Evolutionary conservation across 2,113 vertebrate species (phyloP).

Genomic region (Pollachius pollachius): DNA sequence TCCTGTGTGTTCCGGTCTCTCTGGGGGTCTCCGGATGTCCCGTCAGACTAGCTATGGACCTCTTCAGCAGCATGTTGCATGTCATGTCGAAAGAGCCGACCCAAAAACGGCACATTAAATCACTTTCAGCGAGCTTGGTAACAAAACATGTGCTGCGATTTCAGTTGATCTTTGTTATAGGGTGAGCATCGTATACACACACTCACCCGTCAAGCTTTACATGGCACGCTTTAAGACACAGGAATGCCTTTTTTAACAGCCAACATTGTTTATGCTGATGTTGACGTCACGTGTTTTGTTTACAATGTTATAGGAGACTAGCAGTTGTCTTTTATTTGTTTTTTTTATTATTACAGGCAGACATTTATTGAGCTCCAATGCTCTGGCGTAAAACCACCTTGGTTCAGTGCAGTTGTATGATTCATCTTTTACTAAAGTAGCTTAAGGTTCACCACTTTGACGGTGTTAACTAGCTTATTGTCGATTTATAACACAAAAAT

Average conservation of each 20-base stretch:
- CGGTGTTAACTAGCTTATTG: no score
- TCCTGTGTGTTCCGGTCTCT: not conserved
- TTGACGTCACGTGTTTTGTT: conserved; percentile 56
- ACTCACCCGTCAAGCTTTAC: not conserved
- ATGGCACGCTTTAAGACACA: conserved; percentile 35
- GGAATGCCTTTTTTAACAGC: conserved; percentile 17
- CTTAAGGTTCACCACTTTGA: no score
- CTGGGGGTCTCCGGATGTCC: conserved; percentile 21
- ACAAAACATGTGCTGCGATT: conserved; percentile 32
- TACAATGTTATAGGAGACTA: conserved; percentile 62
- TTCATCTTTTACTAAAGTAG: no score
- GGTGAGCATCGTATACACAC: conserved; percentile 22
- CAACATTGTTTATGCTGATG: conserved; percentile 56
- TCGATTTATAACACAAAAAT: no score
- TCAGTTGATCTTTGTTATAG: no score
- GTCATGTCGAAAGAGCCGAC: conserved; percentile 31
- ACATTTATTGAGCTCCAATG: conserved; percentile 23
- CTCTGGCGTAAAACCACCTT: conserved; percentile 38
- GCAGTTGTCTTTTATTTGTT: conserved; percentile 23
- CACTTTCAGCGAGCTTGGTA: conserved; percentile 54
- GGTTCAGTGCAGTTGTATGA: conserved; percentile 43
- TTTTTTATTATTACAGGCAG: conserved; percentile 38
- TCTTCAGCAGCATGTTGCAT: conserved; percentile 55
- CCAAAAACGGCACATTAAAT: conserved; percentile 46
- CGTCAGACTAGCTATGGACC: conserved; percentile 40